A percentile compares a stretch with the other conserved stretches of the same genome.
These are phyloP conservation scores for Ptychobarbus kaznakovi DNA, from an alignment of 2,797 vertebrate genomes.

Conservation along the genomic window DNA sequence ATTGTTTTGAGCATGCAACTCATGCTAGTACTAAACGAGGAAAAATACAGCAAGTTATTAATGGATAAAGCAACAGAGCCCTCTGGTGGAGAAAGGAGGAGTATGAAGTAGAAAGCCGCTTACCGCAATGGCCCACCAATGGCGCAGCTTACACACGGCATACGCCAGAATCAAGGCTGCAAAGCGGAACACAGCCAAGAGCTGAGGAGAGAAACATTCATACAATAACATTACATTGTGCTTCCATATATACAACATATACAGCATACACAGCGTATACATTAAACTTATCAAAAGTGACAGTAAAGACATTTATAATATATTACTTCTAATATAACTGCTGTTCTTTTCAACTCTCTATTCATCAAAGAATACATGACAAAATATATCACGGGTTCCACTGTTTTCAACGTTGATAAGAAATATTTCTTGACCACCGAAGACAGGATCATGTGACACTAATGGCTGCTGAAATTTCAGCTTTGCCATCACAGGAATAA, in stretches of 20 bases:
- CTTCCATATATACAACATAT: neutral
- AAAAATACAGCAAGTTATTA: neutral
- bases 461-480: neutral
- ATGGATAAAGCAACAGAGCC: constrained; percentile 27
- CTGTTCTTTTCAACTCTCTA: neutral
- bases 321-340: neutral
- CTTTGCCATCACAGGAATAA: neutral
- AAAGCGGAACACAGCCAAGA: constrained; percentile 93
- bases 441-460: neutral
- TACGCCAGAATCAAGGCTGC: constrained; percentile 91
- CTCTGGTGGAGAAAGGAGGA: constrained; percentile 29
- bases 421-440: neutral
- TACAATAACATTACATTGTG: neutral
- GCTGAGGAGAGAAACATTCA: constrained; percentile 70
- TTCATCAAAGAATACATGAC: neutral
- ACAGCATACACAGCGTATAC: neutral
- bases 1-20: neutral
- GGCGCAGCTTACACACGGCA: constrained; percentile 89
- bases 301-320: neutral
- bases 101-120: neutral
- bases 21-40: neutral
- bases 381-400: neutral
- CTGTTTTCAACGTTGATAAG: neutral
- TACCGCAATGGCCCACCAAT: constrained; percentile 97
- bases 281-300: neutral